Evolutionary conservation across 2,113 vertebrate species (phyloP).

Genomic region (Cyanocitta stelleri): DNA sequence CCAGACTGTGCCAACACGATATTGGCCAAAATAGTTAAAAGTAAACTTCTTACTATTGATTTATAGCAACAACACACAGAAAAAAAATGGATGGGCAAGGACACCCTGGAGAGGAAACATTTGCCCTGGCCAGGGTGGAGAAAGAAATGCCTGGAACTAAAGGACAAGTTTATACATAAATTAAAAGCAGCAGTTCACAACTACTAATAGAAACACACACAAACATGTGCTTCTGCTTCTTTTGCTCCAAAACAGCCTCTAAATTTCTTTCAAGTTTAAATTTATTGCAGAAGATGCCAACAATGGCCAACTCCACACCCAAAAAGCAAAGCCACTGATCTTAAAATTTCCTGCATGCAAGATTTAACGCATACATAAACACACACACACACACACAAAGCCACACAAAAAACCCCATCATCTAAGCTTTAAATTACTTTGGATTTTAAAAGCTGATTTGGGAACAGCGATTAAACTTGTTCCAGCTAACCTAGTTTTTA

Average conservation of each 20-base stretch:
- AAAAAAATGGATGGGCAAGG: neutral
- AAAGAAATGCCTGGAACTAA: constrained; percentile 14
- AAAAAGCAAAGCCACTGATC: constrained; percentile 17
- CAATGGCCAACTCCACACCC: constrained; percentile 30
- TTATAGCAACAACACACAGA: neutral
- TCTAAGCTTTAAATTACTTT: constrained; percentile 56
- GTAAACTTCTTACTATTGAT: constrained; percentile 5
- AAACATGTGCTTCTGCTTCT: constrained; percentile 51
- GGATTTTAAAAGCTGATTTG: constrained; percentile 62
- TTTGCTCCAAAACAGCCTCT: constrained; percentile 2
- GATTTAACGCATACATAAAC: neutral
- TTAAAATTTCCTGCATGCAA: neutral
- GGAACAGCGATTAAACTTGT: constrained; percentile 55
- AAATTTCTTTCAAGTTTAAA: constrained; percentile 30
- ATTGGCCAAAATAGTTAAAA: neutral
- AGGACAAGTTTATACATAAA: constrained; percentile 5
- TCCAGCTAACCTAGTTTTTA: constrained; percentile 63
- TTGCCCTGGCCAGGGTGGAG: neutral
- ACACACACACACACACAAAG: neutral
- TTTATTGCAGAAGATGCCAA: constrained; percentile 36
- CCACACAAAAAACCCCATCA: neutral
- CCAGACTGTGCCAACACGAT: neutral
- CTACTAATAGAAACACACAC: constrained; percentile 31
- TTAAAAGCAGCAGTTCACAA: constrained; percentile 47
- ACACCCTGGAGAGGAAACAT: constrained; percentile 3